phyloP scores from a whole-genome alignment of 2,113 vertebrate species.

The Hoplias malabaricus region DNA sequence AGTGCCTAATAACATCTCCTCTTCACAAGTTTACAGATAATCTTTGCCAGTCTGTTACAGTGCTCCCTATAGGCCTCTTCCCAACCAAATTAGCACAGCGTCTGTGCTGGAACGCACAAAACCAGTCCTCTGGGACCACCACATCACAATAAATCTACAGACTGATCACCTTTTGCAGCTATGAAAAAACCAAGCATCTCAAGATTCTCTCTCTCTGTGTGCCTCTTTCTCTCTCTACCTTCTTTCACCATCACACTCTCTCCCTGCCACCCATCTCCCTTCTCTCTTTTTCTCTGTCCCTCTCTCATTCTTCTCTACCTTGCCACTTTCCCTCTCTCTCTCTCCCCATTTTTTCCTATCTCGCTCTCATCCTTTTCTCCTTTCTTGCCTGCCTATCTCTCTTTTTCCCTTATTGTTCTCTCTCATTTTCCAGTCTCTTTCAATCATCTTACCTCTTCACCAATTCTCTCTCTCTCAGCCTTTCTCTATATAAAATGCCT shows the following conservation, averaged over 20 bases:
- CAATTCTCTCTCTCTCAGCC: background rate
- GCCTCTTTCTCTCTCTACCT: background rate
- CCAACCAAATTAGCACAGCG: constrained; percentile 43
- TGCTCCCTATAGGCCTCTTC: constrained; percentile 8
- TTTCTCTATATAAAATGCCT: background rate
- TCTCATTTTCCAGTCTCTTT: too few relatives aligned
- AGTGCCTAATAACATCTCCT: background rate
- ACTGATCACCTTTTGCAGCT: constrained; percentile 53
- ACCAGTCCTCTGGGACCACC: constrained; percentile 38
- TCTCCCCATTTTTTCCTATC: background rate
- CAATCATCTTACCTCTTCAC: too few relatives aligned
- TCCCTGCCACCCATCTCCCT: background rate
- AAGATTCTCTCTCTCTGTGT: too few relatives aligned
- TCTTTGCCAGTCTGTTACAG: constrained; percentile 14
- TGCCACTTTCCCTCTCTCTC: background rate
- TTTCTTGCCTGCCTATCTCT: too few relatives aligned
- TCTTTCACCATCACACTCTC: background rate
- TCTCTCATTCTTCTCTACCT: too few relatives aligned
- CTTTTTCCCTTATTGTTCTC: too few relatives aligned
- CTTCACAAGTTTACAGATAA: constrained; percentile 8
- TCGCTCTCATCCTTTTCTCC: background rate
- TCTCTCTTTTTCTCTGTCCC: background rate
- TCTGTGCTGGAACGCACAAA: constrained; percentile 53
- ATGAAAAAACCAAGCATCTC: background rate
- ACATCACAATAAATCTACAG: constrained; percentile 56